Conservation (phyloP, 2,888 invertebrate genomes). For the Drosophila gaucha region DNA sequence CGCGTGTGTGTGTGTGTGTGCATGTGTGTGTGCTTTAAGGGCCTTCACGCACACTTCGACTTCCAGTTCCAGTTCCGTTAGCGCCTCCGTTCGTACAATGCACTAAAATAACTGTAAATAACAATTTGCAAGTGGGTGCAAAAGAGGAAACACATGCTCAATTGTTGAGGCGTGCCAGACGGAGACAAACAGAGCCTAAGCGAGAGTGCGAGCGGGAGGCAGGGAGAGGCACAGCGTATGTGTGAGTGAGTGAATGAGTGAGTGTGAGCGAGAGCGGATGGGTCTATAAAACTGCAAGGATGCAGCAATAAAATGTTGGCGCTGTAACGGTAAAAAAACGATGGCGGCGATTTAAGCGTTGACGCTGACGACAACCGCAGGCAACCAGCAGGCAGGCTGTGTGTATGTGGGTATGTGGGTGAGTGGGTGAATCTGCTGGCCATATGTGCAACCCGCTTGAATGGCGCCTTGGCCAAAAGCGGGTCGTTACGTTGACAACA, state of each 20-base stretch:
- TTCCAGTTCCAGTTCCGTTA: slow-evolving; percentile 52
- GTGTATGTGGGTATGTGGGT: background rate
- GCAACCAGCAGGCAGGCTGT: slow-evolving; percentile 1
- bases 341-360: slow-evolving; percentile 52
- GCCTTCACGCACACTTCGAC: slow-evolving; percentile 40
- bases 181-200: slow-evolving; percentile 17
- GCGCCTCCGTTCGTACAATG: slow-evolving; percentile 56
- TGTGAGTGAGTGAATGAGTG: background rate
- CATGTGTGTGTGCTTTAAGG: slow-evolving; percentile 22
- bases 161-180: slow-evolving; percentile 61
- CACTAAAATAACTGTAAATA: slow-evolving; percentile 81
- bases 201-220: background rate
- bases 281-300: slow-evolving; percentile 77
- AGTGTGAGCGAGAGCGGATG: slow-evolving; percentile 50
- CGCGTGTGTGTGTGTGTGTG: slow-evolving; percentile 1
- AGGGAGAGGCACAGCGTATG: background rate
- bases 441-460: slow-evolving; percentile 48
- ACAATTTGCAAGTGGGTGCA: slow-evolving; percentile 77
- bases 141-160: slow-evolving; percentile 52
- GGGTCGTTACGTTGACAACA: slow-evolving; percentile 80
- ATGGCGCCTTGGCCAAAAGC: slow-evolving; percentile 70
- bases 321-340: slow-evolving; percentile 48
- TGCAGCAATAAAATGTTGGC: slow-evolving; percentile 74
- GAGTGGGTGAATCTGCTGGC: slow-evolving; percentile 38
- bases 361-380: slow-evolving; percentile 48